A percentile compares a stretch with the other conserved stretches of the same genome.
Evolutionary conservation across 2,888 invertebrate genomes (phyloP).

Genomic region (Scaptodrosophila latifasciaeformis): DNA sequence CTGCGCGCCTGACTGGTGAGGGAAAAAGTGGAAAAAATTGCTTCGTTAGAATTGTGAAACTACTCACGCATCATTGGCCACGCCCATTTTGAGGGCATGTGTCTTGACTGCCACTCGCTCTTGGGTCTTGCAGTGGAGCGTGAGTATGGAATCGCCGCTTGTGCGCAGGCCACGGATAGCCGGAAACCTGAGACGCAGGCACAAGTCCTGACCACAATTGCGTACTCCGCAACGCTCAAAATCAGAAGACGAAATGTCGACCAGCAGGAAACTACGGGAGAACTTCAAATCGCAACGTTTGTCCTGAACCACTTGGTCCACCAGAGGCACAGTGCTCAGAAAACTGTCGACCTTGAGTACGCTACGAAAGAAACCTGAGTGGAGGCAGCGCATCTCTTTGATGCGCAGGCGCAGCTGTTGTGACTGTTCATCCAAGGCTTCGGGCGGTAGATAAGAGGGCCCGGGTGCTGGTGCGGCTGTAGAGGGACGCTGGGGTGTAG

Average conservation of each 20-base stretch:
- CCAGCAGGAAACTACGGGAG: constrained; percentile 64
- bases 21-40: background rate
- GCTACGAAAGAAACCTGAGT: constrained; percentile 72
- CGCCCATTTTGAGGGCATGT: constrained; percentile 74
- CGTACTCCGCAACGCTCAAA: constrained; percentile 77
- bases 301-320: constrained; percentile 69
- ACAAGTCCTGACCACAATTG: constrained; percentile 76
- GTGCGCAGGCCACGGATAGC: constrained; percentile 77
- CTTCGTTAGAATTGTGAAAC: too few species aligned
- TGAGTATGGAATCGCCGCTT: constrained; percentile 76
- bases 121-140: constrained; percentile 78
- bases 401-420: constrained; percentile 61
- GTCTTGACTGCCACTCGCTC: constrained; percentile 77
- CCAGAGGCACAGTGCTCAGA: constrained; percentile 69
- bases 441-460: constrained; percentile 52
- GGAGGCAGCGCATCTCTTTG: constrained; percentile 72
- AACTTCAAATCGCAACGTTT: constrained; percentile 67
- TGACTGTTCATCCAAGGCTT: constrained; percentile 19
- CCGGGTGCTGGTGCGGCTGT: constrained; percentile 60
- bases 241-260: constrained; percentile 75
- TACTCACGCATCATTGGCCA: constrained; percentile 75
- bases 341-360: constrained; percentile 73
- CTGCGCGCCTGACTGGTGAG: constrained; percentile 69
- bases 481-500: constrained; percentile 33
- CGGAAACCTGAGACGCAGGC: constrained; percentile 78